Evolutionary conservation across 1,140 invertebrate species (phyloP), one percentile per base, ranked within the genome.

Genomic region (Hylaeus anthracinus): DNA sequence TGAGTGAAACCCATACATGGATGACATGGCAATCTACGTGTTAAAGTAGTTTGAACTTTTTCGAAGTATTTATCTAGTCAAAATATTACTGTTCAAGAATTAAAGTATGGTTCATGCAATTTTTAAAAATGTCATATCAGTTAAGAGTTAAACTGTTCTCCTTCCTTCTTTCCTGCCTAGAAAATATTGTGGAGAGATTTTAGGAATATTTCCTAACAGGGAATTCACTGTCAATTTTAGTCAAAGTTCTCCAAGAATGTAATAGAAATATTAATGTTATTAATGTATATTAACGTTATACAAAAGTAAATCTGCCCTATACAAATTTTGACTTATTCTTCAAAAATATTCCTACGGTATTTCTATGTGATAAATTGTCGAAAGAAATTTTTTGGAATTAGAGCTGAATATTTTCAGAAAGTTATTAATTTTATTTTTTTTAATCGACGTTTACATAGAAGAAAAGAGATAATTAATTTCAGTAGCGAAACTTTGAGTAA

Each of bases 281-380:
- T 37, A 12, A 56, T 79, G 69, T 79, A 58, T 72, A 64, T 79
- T 79, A 41, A 72, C 41, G 61, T 72, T 79, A 51, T 79, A 79
- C 70, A 72, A 65, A 65, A 79, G 69, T 79, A 72, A 79, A 79
- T 39, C 41, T 63, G 37, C 56, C 45, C 45, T 51, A 39, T 63
- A 41, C 26, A 53, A 69, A 70, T 53, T 3, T 55, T 6, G 48
- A 43, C 48, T 77, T 43, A 15, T 72, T 64, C n/a, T 37, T 72
- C 1, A 26, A 14, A 72, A 6, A 53, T 69, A 74, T 58, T 72
- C n/a, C 60, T 26, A 48, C 65, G 63, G n/a, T 48, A 48, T 15
- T 58, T 48, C 4, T 43, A 43, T 9, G 58, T 3, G 61, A 55
- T n/a, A 45, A 58, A 74, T 69, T 53, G 10, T 37, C 9, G 53